Evolutionary conservation across 1,140 invertebrate genomes (phyloP).

Genomic region (Cataglyphis hispanica): DNA sequence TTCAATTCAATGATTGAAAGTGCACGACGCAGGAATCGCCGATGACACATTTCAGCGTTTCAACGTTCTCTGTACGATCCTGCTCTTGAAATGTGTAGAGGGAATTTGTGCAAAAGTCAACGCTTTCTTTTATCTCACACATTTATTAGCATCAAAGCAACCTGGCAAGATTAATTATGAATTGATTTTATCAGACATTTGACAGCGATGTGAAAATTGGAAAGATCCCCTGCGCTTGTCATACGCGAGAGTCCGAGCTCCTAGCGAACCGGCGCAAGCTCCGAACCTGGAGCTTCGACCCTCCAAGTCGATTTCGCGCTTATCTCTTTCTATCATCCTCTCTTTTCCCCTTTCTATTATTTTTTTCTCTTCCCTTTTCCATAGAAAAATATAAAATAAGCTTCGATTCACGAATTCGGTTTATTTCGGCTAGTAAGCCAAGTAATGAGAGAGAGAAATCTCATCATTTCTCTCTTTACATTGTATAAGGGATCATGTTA

Average conservation of each 20-base stretch:
- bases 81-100: not conserved
- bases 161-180: not conserved
- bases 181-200: too few species aligned
- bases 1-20: not conserved
- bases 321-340: slow-evolving; percentile 26
- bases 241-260: not conserved
- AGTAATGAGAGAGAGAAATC: slow-evolving; percentile 8
- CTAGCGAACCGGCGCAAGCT: slow-evolving; percentile 30
- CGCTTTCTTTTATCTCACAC: not conserved
- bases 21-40: not conserved
- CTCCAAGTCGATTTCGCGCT: slow-evolving; percentile 50
- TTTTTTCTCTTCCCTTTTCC: not conserved
- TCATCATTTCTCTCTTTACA: not conserved
- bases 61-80: not conserved
- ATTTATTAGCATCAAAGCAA: not conserved
- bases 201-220: slow-evolving; percentile 36
- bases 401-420: not conserved
- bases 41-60: not conserved
- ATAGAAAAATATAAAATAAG: slow-evolving; percentile 9
- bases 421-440: not conserved
- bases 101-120: not conserved
- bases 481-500: not conserved
- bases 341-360: not conserved
- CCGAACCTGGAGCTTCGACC: slow-evolving; percentile 32
- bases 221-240: slow-evolving; percentile 16